Conservation (phyloP, 1,140 invertebrate species). For the Atopsyche davidsoni region DNA sequence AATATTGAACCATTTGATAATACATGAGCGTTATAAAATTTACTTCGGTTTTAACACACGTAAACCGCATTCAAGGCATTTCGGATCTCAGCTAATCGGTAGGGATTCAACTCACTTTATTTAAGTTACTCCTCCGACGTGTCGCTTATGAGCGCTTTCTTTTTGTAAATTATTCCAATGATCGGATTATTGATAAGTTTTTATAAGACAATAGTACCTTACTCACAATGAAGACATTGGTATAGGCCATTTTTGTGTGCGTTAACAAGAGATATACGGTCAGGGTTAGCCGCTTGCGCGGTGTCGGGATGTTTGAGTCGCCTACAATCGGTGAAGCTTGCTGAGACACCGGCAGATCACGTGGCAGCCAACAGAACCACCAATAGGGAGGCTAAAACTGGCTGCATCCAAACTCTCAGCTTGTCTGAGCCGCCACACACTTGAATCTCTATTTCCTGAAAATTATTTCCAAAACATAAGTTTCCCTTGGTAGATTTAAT, state of each 20-base stretch:
- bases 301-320: background rate
- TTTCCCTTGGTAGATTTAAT: conserved; percentile 4
- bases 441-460: conserved; percentile 66
- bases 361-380: conserved; percentile 9
- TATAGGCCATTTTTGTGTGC: conserved; percentile 23
- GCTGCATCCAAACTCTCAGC: conserved; percentile 1
- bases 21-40: conserved; percentile 27
- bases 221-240: conserved; percentile 8
- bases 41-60: conserved; percentile 9
- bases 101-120: background rate
- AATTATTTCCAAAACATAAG: conserved; percentile 26
- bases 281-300: background rate
- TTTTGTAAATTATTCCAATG: background rate
- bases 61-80: conserved; percentile 2
- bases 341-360: conserved; percentile 17
- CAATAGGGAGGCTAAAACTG: conserved; percentile 11
- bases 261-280: conserved; percentile 12
- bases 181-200: background rate
- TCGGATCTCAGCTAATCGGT: background rate
- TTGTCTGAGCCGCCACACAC: conserved; percentile 51
- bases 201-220: background rate
- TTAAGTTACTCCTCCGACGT: background rate
- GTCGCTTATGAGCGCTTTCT: background rate
- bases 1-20: conserved; percentile 26
- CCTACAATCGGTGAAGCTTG: background rate